These are phyloP conservation scores for Uloborus plumipes DNA, from an alignment of 2,888 invertebrate genomes.

Conservation along the genomic window DNA sequence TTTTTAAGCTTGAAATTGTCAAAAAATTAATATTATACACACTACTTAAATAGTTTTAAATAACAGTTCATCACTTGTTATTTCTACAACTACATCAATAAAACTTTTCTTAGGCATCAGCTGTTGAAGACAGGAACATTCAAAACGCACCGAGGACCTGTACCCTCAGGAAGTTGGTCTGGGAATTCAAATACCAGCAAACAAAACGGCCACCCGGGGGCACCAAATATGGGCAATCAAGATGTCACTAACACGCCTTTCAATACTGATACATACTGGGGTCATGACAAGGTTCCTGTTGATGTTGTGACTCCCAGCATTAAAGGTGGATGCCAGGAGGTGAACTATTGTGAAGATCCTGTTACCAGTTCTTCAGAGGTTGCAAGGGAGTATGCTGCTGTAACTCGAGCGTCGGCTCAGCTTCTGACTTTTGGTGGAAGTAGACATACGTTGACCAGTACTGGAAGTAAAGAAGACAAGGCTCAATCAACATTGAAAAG, in stretches of 20 bases:
- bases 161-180: conserved; percentile 60
- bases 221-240: conserved; percentile 51
- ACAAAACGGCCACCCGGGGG: conserved; percentile 55
- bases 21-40: too few relatives aligned
- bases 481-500: conserved; percentile 16
- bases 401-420: conserved; percentile 28
- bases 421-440: conserved; percentile 49
- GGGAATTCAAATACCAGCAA: conserved; percentile 61
- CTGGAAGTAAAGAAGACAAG: conserved; percentile 27
- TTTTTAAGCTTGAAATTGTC: too few relatives aligned
- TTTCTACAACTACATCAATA: too few relatives aligned
- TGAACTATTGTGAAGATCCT: conserved; percentile 3
- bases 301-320: background rate
- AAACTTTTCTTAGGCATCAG: conserved; percentile 35
- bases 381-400: conserved; percentile 30
- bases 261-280: conserved; percentile 49
- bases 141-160: conserved; percentile 59
- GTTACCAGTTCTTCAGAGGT: conserved; percentile 29
- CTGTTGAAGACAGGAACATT: conserved; percentile 67
- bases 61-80: too few relatives aligned
- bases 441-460: conserved; percentile 45
- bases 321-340: too few relatives aligned
- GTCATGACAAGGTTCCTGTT: conserved; percentile 26
- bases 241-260: conserved; percentile 33
- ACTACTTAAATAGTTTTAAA: too few relatives aligned